phyloP scores from a whole-genome alignment of 2,888 invertebrate species.

The Tipula lateralis region DNA sequence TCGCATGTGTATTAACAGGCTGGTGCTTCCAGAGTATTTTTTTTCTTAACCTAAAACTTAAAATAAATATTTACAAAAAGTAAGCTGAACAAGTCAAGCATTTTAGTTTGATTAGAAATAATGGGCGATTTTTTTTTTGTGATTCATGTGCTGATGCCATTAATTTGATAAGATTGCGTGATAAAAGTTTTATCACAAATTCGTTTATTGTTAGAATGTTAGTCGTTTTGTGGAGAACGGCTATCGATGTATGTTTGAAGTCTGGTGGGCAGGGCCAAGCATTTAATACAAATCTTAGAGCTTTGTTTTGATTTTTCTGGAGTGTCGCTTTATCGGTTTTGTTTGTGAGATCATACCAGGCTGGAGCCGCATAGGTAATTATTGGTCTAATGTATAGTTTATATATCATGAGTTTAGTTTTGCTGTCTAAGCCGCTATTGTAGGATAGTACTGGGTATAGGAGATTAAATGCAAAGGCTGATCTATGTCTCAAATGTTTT shows the following conservation, averaged over 20 bases:
- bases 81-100: not conserved
- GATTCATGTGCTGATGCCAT: not conserved
- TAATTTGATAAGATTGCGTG: too few relatives aligned
- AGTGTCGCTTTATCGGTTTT: not conserved
- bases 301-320: not conserved
- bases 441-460: too few relatives aligned
- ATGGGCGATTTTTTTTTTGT: not conserved
- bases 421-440: not conserved
- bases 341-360: not conserved
- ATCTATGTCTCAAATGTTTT: too few relatives aligned
- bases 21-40: too few relatives aligned
- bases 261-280: not conserved
- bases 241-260: not conserved
- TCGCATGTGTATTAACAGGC: too few relatives aligned
- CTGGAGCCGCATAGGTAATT: not conserved
- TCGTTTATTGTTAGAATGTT: too few relatives aligned
- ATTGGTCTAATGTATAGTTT: not conserved
- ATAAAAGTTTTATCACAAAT: too few relatives aligned
- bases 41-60: too few relatives aligned
- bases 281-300: not conserved
- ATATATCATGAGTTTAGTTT: not conserved
- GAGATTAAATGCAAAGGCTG: too few relatives aligned
- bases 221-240: not conserved
- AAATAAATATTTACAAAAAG: not conserved
- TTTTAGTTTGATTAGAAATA: not conserved